Conservation (phyloP, 2,797 vertebrate species). For the Microctenopoma steveboyesi region DNA sequence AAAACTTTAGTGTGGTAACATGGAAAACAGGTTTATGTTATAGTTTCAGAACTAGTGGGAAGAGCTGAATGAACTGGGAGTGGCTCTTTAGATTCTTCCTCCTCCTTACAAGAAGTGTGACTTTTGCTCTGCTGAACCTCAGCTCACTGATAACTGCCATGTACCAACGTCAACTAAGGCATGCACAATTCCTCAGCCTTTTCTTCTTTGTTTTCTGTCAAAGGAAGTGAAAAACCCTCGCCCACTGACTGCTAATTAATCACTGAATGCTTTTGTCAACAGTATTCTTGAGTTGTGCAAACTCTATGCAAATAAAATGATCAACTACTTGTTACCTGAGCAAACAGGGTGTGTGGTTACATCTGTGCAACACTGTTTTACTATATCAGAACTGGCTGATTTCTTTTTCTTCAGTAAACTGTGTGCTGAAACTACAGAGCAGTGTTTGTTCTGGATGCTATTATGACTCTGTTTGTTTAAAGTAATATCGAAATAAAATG, state of each 20-base stretch:
- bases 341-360: not conserved
- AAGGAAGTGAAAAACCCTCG: not conserved
- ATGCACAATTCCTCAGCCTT: not conserved
- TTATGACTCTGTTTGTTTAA: too few species aligned
- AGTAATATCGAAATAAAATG: too few species aligned
- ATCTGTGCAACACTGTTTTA: not conserved
- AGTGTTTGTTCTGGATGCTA: too few species aligned
- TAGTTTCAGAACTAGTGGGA: not conserved
- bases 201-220: not conserved
- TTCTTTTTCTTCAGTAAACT: not conserved
- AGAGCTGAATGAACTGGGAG: not conserved
- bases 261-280: not conserved
- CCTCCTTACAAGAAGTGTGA: constrained; percentile 3
- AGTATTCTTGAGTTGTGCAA: not conserved
- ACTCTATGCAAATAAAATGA: constrained; percentile 1
- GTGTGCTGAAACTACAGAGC: not conserved
- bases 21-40: not conserved
- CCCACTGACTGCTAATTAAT: not conserved
- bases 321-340: not conserved
- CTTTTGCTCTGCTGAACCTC: constrained; percentile 36
- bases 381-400: not conserved
- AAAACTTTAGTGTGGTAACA: not conserved
- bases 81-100: not conserved
- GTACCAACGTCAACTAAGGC: not conserved
- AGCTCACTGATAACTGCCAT: not conserved